Conservation (phyloP, 1,140 invertebrate species). For the Ladona fulva region DNA sequence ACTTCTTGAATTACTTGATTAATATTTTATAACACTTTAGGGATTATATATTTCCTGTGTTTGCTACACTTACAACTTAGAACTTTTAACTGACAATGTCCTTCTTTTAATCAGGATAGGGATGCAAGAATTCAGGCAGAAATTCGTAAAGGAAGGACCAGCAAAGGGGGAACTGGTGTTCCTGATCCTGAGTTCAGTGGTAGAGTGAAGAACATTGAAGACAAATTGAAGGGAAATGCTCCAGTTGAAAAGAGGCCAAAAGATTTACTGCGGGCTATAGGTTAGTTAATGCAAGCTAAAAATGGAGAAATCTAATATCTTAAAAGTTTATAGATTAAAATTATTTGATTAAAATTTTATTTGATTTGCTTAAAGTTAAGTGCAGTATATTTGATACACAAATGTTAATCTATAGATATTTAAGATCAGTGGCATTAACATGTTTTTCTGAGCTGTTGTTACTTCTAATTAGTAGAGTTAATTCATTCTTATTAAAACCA, state of each 20-base stretch:
- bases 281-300: constrained; percentile 29
- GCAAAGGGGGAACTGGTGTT: constrained; percentile 39
- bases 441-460: no score
- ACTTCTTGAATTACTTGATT: no score
- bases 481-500: no score
- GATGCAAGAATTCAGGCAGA: constrained; percentile 49
- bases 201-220: constrained; percentile 57
- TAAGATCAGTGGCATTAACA: no score
- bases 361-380: no score
- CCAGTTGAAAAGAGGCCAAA: constrained; percentile 68
- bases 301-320: not conserved
- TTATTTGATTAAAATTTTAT: not conserved
- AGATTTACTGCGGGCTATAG: constrained; percentile 76
- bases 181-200: constrained; percentile 59
- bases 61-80: no score
- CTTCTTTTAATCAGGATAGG: constrained; percentile 46
- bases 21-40: no score
- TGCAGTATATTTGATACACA: no score
- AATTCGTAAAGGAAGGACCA: constrained; percentile 31
- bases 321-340: not conserved
- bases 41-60: no score
- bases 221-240: constrained; percentile 45
- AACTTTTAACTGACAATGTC: no score
- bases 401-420: no score
- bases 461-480: no score